Evolutionary conservation across 2,888 invertebrate genomes (phyloP), one percentile per base, ranked within the genome.

Genomic region (Lepidocyrtoides sp.): DNA sequence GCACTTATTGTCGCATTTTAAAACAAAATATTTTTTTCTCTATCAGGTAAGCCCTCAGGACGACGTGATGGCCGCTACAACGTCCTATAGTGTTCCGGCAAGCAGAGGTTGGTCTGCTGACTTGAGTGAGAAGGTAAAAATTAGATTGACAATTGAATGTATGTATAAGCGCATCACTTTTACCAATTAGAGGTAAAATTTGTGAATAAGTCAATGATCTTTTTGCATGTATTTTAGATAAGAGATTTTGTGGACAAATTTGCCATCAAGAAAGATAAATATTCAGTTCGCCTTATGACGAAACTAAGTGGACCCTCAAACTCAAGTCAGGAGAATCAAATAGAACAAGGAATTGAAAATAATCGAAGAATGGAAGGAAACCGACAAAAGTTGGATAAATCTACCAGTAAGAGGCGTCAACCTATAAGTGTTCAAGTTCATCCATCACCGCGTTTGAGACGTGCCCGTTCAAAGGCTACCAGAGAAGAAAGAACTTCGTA

Each of bases 71-170:
- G 23, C 14, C 1, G 1, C 1, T 20, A 72, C 41, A 0, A 72
- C 17, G 0, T 41, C 72, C 12, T 72, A 44, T n/a, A 66, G 66
- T 72, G 20, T 0, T 41, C 20, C 17, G 1, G 3, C 17, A 17
- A 44, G 23, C 12, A 17, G 72, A 44, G 72, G 72, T 0, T 72
- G 72, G 72, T 72, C 17, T 10, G 72, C 41, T 10, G 23, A 72
- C 23, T 77, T 77, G 17, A 77, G 17, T 29, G 77, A 77, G n/a
- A 48, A 48, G 51, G 77, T 77, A 20, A 69, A 36, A 63, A 10
- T 48, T 20, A 48, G 20, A 23, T 17, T 32, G n/a, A n/a, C n/a
- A n/a, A n/a, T n/a, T n/a, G n/a, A n/a, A n/a, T n/a, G n/a, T n/a
- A n/a, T n/a, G n/a, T n/a, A n/a, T n/a, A n/a, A n/a, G n/a, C n/a